These are phyloP conservation scores for Eutrigla gurnardus DNA, from an alignment of 2,797 vertebrate species.

Conservation along the genomic window DNA sequence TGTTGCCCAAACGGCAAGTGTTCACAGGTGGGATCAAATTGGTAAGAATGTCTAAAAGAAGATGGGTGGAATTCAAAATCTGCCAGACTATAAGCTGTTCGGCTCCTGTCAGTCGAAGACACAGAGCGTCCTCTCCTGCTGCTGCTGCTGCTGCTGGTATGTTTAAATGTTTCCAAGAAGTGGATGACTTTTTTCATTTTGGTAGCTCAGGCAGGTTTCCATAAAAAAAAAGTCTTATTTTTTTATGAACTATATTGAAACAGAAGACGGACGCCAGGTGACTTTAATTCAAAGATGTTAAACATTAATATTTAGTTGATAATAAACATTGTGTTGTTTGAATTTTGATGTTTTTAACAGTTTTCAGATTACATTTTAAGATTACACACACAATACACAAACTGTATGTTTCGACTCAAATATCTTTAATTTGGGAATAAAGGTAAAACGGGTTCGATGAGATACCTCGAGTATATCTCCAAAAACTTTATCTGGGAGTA, in stretches of 20 bases:
- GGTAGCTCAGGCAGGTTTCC: not conserved
- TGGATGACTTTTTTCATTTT: not conserved
- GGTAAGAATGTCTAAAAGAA: slow-evolving; percentile 88
- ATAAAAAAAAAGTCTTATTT: not conserved
- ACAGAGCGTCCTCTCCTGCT: slow-evolving; percentile 73
- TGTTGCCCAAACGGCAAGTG: slow-evolving; percentile 37
- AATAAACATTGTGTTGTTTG: not conserved
- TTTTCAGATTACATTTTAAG: not conserved
- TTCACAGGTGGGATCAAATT: slow-evolving; percentile 56
- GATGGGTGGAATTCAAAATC: slow-evolving; percentile 89
- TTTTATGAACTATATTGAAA: not conserved
- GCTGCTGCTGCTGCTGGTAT: slow-evolving; percentile 75
- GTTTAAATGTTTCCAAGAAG: slow-evolving; percentile 24
- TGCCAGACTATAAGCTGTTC: slow-evolving; percentile 89
- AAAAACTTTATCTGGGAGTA: not conserved
- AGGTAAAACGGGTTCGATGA: not conserved
- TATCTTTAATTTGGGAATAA: not conserved
- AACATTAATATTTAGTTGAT: not conserved
- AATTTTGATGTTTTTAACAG: not conserved
- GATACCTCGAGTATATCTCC: not conserved
- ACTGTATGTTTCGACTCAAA: not conserved
- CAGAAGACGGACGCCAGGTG: not conserved
- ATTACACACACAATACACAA: not conserved
- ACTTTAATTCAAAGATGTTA: not conserved
- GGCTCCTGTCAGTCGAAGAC: slow-evolving; percentile 81